phyloP scores from a whole-genome alignment of 2,113 vertebrate genomes.

The Cynocephalus volans region DNA sequence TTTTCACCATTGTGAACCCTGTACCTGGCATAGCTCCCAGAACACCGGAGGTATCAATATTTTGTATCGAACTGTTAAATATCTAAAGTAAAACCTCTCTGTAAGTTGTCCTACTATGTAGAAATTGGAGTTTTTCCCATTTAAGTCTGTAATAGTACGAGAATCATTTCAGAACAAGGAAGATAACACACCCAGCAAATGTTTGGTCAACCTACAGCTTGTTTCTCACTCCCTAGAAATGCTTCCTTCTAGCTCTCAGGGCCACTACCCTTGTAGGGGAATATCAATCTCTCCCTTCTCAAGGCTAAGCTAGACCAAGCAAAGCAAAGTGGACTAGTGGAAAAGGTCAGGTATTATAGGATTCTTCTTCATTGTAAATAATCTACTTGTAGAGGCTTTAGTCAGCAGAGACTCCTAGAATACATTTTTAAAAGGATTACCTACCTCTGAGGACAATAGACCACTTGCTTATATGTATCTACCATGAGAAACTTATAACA shows the following conservation, averaged over 20 bases:
- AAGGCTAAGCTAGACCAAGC: slow-evolving; percentile 47
- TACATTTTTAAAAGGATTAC: slow-evolving; percentile 64
- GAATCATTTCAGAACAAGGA: slow-evolving; percentile 62
- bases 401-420: not conserved
- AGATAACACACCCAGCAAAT: slow-evolving; percentile 69
- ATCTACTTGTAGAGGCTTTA: slow-evolving; percentile 55
- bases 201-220: slow-evolving; percentile 61
- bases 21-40: not conserved
- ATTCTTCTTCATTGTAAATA: slow-evolving; percentile 56
- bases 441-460: slow-evolving; percentile 74
- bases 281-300: slow-evolving; percentile 22
- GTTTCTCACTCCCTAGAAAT: slow-evolving; percentile 57
- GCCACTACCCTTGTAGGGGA: not conserved
- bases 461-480: slow-evolving; percentile 74
- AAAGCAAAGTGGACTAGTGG: not conserved
- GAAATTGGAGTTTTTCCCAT: slow-evolving; percentile 37
- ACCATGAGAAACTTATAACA: slow-evolving; percentile 84
- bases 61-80: slow-evolving; percentile 18
- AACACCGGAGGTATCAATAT: not conserved
- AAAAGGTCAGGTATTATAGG: slow-evolving; percentile 17
- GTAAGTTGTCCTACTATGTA: not conserved
- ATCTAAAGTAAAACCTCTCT: slow-evolving; percentile 53
- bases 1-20: not conserved
- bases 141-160: slow-evolving; percentile 52
- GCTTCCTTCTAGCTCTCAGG: slow-evolving; percentile 41